Evolutionary conservation across 2,113 vertebrate species (phyloP).

Genomic region (Hippopotamus amphibius): DNA sequence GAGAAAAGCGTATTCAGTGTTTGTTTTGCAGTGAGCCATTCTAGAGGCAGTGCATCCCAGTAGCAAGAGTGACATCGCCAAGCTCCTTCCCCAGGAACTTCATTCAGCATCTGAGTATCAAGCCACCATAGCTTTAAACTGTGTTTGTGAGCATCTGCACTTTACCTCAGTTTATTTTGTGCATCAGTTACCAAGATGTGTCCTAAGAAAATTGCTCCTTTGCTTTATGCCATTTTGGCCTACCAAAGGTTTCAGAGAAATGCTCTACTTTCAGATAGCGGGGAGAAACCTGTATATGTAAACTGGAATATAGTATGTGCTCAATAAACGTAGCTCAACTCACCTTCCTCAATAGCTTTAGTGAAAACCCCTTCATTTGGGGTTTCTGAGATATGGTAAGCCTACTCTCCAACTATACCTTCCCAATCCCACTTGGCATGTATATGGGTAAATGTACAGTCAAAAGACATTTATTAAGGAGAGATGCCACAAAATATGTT

Average conservation of each 20-base stretch:
- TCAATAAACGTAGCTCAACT: background rate
- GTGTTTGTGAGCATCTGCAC: background rate
- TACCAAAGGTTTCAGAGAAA: background rate
- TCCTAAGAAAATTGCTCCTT: background rate
- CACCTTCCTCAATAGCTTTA: background rate
- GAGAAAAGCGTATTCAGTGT: background rate
- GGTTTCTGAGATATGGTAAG: background rate
- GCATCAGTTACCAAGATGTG: background rate
- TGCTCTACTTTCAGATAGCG: background rate
- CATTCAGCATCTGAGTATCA: background rate
- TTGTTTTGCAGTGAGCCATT: background rate
- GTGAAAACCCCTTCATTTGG: background rate
- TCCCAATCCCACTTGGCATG: background rate
- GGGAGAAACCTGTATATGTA: background rate
- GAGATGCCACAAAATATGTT: background rate
- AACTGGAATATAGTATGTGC: background rate
- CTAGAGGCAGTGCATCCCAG: background rate
- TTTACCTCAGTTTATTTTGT: background rate
- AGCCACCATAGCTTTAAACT: background rate
- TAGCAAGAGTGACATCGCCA: rapidly evolving
- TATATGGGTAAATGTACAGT: background rate
- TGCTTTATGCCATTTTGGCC: background rate
- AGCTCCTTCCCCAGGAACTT: background rate
- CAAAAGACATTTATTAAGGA: background rate
- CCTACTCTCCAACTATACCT: background rate